Conservation (phyloP, 1,140 invertebrate genomes). For the Nixonia krombeini region DNA sequence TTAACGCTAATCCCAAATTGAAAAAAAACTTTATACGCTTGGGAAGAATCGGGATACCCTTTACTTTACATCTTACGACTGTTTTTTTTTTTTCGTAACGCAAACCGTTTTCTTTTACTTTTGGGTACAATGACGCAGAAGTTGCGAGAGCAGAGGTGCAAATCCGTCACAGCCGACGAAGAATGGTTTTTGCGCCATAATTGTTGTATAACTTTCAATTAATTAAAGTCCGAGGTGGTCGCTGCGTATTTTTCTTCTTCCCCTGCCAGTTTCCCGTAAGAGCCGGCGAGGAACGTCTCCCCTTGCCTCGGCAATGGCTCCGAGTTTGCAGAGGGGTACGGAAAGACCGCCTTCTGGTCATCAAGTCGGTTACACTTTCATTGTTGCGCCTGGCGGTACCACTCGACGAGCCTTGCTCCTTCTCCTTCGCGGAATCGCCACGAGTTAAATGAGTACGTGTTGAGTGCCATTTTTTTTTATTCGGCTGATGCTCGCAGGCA, state of each 20-base stretch:
- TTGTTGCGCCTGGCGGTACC: constrained; percentile 61
- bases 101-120: no score
- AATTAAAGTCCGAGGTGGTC: constrained; percentile 39
- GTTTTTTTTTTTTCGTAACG: no score
- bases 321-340: constrained; percentile 6
- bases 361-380: constrained; percentile 63
- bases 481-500: no score
- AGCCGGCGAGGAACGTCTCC: background rate
- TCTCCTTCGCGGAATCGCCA: constrained; percentile 32
- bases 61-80: no score
- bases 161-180: constrained; percentile 2
- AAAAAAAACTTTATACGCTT: no score
- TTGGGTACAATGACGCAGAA: no score
- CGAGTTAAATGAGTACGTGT: constrained; percentile 10
- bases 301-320: constrained; percentile 4
- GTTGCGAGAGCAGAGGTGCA: background rate
- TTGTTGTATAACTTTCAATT: constrained; percentile 53
- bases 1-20: no score
- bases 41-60: no score
- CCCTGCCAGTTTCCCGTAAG: background rate
- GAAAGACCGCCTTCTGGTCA: constrained; percentile 33
- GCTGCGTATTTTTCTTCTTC: constrained; percentile 13
- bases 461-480: constrained; percentile 3
- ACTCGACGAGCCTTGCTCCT: constrained; percentile 48
- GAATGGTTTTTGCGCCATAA: no score